Percentiles rank a stretch among this genome's conserved stretches.
These are phyloP conservation scores for Epizoanthus fatuus DNA, from an alignment of 92 coral and sea anemone genomes.

Conservation along the genomic window DNA sequence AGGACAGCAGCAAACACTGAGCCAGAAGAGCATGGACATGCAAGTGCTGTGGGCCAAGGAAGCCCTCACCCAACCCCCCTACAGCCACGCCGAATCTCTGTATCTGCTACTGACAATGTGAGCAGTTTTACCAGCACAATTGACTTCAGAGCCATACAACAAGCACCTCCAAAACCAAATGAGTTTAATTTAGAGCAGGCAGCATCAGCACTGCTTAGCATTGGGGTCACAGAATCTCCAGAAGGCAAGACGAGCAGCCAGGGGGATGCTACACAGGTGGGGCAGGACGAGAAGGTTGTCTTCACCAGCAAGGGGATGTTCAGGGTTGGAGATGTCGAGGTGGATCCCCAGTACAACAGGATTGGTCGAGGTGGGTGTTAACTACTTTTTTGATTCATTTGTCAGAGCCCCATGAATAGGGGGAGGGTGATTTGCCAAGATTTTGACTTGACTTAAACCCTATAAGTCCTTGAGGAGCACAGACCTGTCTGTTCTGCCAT, in stretches of 20 bases:
- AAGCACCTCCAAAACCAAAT: conserved; percentile 15
- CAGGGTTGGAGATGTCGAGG: conserved; percentile 98
- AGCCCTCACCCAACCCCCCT: neutral
- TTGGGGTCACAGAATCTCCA: conserved; percentile 84
- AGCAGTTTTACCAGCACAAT: conserved; percentile 32
- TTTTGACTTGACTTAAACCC: too few species aligned
- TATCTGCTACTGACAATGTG: neutral
- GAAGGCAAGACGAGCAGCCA: conserved; percentile 49
- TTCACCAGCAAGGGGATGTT: conserved; percentile 95
- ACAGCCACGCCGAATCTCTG: neutral
- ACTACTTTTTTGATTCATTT: neutral
- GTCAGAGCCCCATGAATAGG: neutral
- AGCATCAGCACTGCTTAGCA: conserved; percentile 94
- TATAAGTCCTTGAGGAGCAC: too few species aligned
- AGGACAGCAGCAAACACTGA: neutral
- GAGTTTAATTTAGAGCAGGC: conserved; percentile 96
- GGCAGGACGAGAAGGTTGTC: conserved; percentile 88
- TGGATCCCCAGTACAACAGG: conserved; percentile 96
- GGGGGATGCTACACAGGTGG: conserved; percentile 68
- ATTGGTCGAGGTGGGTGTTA: conserved; percentile 90
- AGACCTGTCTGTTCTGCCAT: too few species aligned
- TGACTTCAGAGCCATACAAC: conserved; percentile 33
- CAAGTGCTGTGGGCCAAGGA: neutral
- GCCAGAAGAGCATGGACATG: neutral
- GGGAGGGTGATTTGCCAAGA: too few species aligned